phyloP scores from a whole-genome alignment of 2,888 invertebrate species.

The Choreutis nemorana region DNA sequence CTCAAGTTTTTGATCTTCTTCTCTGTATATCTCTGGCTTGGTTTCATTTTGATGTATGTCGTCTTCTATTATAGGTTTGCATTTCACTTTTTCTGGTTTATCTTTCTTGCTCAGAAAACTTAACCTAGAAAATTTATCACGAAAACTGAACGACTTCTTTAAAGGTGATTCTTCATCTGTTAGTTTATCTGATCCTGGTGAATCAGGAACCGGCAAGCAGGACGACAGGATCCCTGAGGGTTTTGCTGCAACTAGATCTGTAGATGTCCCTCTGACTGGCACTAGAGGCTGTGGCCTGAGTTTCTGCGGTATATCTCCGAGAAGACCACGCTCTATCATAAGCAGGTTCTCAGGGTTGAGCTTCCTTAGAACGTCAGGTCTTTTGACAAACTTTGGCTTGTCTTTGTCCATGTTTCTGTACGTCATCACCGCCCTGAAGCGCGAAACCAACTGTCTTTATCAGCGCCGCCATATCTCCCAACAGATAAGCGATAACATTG shows the following conservation, averaged over 20 bases:
- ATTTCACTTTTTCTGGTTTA: slow-evolving; percentile 28
- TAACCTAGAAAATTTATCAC: slow-evolving; percentile 44
- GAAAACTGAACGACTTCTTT: slow-evolving; percentile 53
- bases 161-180: slow-evolving; percentile 33
- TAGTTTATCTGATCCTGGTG: slow-evolving; percentile 25
- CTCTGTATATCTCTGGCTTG: slow-evolving; percentile 10
- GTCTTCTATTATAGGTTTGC: slow-evolving; percentile 32
- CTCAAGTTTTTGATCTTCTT: slow-evolving; percentile 19
- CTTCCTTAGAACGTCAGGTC: slow-evolving; percentile 44
- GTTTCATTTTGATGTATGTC: slow-evolving; percentile 17
- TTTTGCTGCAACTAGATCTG: slow-evolving; percentile 41
- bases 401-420: slow-evolving; percentile 41
- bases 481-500: slow-evolving; percentile 43
- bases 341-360: slow-evolving; percentile 43
- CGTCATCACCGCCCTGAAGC: slow-evolving; percentile 38
- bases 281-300: slow-evolving; percentile 34
- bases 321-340: slow-evolving; percentile 48
- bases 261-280: slow-evolving; percentile 35
- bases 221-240: slow-evolving; percentile 46
- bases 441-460: slow-evolving; percentile 39
- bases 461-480: slow-evolving; percentile 26
- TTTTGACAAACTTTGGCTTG: slow-evolving; percentile 30
- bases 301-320: slow-evolving; percentile 46
- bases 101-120: slow-evolving; percentile 42
- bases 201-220: slow-evolving; percentile 38